Evolutionary conservation across 2,113 vertebrate genomes (phyloP).

Genomic region (Protobothrops flavoviridis): DNA sequence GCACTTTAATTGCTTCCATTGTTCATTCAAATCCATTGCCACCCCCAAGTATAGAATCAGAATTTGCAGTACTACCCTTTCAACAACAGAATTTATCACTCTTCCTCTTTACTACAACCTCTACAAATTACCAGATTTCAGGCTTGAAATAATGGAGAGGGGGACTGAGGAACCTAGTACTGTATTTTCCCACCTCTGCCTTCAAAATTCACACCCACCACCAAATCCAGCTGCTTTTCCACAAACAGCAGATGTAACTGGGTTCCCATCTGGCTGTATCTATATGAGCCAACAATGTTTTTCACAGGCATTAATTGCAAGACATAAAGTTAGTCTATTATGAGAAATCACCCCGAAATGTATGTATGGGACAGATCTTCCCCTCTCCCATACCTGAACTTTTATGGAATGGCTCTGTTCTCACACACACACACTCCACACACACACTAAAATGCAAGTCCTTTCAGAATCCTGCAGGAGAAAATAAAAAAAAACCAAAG

Average conservation of each 20-base stretch:
- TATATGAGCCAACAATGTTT: rapidly evolving
- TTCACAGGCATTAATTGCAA: conserved; percentile 5
- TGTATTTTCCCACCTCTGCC: neutral
- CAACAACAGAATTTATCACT: neutral
- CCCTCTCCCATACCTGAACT: neutral
- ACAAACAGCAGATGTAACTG: neutral
- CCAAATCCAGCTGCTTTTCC: neutral
- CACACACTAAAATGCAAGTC: conserved; percentile 36
- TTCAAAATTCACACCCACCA: neutral
- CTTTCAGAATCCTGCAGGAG: conserved; percentile 36
- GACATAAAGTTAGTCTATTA: conserved; percentile 8
- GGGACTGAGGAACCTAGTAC: neutral
- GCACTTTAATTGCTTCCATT: conserved; percentile 26
- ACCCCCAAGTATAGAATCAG: rapidly evolving
- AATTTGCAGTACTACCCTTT: neutral
- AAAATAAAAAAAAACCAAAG: conserved; percentile 19
- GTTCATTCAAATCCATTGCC: neutral
- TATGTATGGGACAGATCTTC: conserved; percentile 41
- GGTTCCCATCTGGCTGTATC: neutral
- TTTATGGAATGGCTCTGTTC: conserved; percentile 43
- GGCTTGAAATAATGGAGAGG: neutral
- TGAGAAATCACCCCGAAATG: conserved; percentile 38
- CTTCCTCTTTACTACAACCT: rapidly evolving
- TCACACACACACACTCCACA: neutral
- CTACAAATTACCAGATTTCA: rapidly evolving